Conservation (phyloP, 2,113 vertebrate genomes). For the Pterocles gutturalis region DNA sequence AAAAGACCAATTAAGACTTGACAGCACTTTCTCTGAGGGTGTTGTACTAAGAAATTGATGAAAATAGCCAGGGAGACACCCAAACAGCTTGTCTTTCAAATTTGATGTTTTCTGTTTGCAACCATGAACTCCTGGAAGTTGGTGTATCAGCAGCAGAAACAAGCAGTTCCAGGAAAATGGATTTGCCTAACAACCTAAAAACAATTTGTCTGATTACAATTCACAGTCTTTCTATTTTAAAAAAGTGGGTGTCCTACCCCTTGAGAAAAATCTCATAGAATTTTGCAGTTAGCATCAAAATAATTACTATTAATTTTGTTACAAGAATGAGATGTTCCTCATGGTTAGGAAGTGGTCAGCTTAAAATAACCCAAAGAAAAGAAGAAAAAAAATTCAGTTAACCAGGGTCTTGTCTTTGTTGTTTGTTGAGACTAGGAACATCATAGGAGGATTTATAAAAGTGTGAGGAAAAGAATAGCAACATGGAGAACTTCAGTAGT, state of each 20-base stretch:
- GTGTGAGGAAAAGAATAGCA: not conserved
- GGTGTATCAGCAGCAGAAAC: not conserved
- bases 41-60: not conserved
- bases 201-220: not conserved
- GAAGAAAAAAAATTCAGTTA: not conserved
- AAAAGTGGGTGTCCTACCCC: no score
- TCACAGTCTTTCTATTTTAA: not conserved
- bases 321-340: not conserved
- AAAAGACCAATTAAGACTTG: not conserved
- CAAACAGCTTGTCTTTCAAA: not conserved
- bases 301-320: not conserved
- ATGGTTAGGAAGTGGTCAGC: not conserved
- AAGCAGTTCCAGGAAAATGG: not conserved
- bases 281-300: not conserved
- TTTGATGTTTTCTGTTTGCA: not conserved
- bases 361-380: not conserved
- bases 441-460: not conserved
- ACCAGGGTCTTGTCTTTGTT: not conserved
- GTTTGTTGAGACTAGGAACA: not conserved
- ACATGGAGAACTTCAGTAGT: not conserved
- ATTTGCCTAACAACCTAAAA: not conserved
- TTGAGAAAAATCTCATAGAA: not conserved
- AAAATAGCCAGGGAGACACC: not conserved
- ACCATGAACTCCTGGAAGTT: not conserved
- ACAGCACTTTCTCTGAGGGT: not conserved